Base-by-base conservation (phyloP, 2,113 vertebrate genomes). In the Etheostoma spectabile region DNA sequence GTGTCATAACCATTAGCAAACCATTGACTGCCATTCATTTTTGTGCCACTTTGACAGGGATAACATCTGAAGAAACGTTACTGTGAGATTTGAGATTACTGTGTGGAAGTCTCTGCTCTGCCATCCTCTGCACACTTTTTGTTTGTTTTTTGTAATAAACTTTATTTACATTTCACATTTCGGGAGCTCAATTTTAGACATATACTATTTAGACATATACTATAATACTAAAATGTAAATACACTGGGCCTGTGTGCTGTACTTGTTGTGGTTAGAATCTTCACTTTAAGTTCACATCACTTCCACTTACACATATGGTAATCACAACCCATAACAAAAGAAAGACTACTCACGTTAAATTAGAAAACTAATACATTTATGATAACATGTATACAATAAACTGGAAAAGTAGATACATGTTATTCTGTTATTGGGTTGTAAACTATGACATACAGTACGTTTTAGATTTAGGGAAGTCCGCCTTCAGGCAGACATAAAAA, bases 121-220 rank as follows among this genome's bases (percentile, higher is more conserved):
- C 30, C 30, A 30, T 30, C 30, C 30, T 30, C 4, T 30, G 30
- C 30, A 30, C 30, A 30, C 30, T 30, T 30, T 30, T 30, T 30
- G 30, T 27, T 27, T 27, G 27, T 27, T 27, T 27, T 27, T 27
- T 1, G 1, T 27, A 27, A 27, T 27, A 27, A 27, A 27, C 27
- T 84, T 86, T 84, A 80, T 87, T 86, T 45, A 74, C 60, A 83
- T 75, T 79, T 80, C 33, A 79, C 21, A 74, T 70, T 55, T 73
- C 56, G n/a, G n/a, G n/a, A 60, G 61, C 86, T 85, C 80, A 85
- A 88, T 81, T 81, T 59, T 64, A 72, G n/a, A n/a, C n/a, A n/a
- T n/a, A n/a, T n/a, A n/a, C n/a, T n/a, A n/a, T n/a, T n/a, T n/a
- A n/a, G 18, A 52, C 6, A 76, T 82, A 24, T 71, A 75, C n/a